Conservation (phyloP, 2,113 vertebrate genomes). For the Malurus cyaneus region DNA sequence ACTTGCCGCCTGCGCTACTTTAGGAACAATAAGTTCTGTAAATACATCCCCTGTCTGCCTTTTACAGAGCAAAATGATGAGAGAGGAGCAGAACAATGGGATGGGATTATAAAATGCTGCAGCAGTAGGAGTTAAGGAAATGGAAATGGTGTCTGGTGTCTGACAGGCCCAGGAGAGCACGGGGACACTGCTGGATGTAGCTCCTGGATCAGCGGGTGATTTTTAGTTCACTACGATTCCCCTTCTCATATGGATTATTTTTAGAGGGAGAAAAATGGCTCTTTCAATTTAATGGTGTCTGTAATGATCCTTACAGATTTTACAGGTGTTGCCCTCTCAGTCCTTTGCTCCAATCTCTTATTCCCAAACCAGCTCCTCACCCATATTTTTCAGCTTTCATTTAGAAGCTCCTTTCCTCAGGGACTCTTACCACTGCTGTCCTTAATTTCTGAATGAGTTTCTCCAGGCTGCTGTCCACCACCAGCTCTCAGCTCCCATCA, state of each 20-base stretch:
- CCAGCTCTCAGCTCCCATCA: background rate
- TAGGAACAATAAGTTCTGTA: slow-evolving; percentile 7
- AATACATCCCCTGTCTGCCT: background rate
- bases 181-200: background rate
- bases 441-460: background rate
- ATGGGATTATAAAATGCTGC: background rate
- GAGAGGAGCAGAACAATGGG: background rate
- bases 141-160: background rate
- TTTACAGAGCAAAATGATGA: background rate
- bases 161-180: background rate
- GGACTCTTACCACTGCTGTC: background rate
- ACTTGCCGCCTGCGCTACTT: background rate
- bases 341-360: background rate
- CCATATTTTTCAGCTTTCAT: background rate
- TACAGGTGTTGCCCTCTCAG: background rate
- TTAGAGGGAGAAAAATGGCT: background rate
- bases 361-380: background rate
- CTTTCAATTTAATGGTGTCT: background rate
- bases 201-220: background rate
- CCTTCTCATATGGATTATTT: background rate
- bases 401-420: background rate
- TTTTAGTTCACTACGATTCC: background rate
- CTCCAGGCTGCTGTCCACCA: background rate
- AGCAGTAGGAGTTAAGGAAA: background rate
- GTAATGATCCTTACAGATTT: background rate